Base-by-base conservation (phyloP, 1,140 invertebrate genomes). In the Gerris buenoi region DNA sequence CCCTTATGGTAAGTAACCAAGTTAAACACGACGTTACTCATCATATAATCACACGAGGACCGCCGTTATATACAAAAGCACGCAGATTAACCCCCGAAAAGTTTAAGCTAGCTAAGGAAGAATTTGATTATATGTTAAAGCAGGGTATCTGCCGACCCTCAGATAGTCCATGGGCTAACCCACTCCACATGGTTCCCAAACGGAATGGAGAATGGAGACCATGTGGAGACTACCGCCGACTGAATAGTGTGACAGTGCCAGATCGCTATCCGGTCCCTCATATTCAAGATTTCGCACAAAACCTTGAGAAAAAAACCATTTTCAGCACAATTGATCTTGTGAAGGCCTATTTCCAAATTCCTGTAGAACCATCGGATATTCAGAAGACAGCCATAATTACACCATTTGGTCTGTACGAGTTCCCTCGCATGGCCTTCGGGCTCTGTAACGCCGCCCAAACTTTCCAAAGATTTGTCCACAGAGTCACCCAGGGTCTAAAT, bases 401-500 rank as follows among this genome's bases (percentile, higher is more conserved):
- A 10, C 33, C 33, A 10, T 46, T 46, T 46, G 33, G 33, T 5
- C 33, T 46, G 5, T 46, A 10, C 33, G 33, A 46, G 18, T 46
- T 46, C 33, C 33, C 33, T 18, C 33, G 33, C 18, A 46, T 46
- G 33, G 18, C 27, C 1, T 71, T 66, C 63, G 69, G 67, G 5
- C 60, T 70, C 25, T 28, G 67, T 25, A 70, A 68, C 60, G 64
- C 65, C 10, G 27, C 64, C 18, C 68, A 70, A 70, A 70, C 65
- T 1, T 69, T 63, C 27, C 68, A 70, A 62, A 65, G 68, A 23
- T 70, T 67, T 28, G 69, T 70, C 23, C 46, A 67, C 61, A 29
- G 56, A 25, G 29, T 68, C 14, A 13, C 67, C 29, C 5, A 70
- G 58, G 77, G 72, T 14, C 69, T 76, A 10, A 70, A 73, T 29